phyloP scores from a whole-genome alignment of 2,888 invertebrate species.

The Macaria liturata region DNA sequence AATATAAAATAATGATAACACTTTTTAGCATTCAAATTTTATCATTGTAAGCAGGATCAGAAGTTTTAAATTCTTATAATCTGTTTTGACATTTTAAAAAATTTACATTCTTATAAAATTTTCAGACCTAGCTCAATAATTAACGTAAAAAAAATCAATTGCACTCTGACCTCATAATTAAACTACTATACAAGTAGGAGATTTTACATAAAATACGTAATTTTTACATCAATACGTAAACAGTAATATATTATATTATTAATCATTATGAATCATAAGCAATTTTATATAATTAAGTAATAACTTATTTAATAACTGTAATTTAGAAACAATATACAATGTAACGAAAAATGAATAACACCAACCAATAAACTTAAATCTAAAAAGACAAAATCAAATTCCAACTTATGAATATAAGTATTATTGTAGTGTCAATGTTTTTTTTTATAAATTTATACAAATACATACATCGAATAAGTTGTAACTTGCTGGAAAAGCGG shows the following conservation, averaged over 20 bases:
- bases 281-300: slow-evolving; percentile 28
- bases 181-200: neutral
- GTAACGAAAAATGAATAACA: too few species aligned
- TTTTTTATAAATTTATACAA: slow-evolving; percentile 76
- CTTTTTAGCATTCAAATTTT: too few species aligned
- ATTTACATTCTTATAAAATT: too few species aligned
- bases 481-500: too few species aligned
- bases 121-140: neutral
- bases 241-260: slow-evolving; percentile 4
- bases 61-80: too few species aligned
- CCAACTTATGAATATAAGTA: slow-evolving; percentile 33
- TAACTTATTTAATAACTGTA: slow-evolving; percentile 46
- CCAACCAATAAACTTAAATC: too few species aligned
- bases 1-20: too few species aligned
- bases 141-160: neutral
- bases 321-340: too few species aligned
- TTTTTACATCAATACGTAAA: neutral
- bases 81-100: too few species aligned
- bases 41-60: too few species aligned
- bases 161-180: slow-evolving; percentile 3
- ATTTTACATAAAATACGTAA: slow-evolving; percentile 7
- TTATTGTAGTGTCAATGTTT: slow-evolving; percentile 62
- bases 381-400: slow-evolving; percentile 32
- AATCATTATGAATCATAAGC: slow-evolving; percentile 4
- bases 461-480: slow-evolving; percentile 40